Evolutionary conservation across 2,113 vertebrate species (phyloP).

Genomic region (Dermatemys mawii): DNA sequence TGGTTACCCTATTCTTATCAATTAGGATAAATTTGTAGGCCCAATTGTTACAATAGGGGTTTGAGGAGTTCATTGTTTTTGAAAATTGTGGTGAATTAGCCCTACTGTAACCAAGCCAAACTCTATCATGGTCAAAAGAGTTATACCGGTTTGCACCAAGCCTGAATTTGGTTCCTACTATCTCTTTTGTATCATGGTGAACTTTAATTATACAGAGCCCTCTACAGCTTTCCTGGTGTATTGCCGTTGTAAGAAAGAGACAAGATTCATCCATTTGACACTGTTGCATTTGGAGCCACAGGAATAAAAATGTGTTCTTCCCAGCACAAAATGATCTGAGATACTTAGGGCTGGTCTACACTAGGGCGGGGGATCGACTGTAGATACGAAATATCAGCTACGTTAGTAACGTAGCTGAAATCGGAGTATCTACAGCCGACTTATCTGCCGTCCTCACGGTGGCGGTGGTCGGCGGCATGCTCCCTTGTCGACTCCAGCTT

Average conservation of each 20-base stretch:
- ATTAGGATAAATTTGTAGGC: neutral
- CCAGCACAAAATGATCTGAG: no score
- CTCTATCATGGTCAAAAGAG: neutral
- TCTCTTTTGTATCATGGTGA: neutral
- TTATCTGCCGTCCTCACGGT: no score
- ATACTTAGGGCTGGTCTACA: no score
- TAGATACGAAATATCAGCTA: no score
- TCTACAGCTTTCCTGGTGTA: neutral
- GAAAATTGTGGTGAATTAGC: neutral
- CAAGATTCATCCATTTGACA: neutral
- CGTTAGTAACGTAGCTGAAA: no score
- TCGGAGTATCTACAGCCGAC: no score
- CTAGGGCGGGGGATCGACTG: no score
- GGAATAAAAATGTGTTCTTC: no score
- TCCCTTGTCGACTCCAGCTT: no score
- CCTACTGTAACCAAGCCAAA: neutral
- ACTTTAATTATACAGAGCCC: neutral
- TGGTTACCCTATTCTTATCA: neutral
- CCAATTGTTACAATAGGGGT: neutral
- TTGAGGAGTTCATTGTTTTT: rapidly evolving
- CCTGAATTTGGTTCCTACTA: neutral
- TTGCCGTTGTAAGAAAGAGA: neutral
- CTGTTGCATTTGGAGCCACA: no score
- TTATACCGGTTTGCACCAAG: neutral
- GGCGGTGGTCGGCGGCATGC: no score